Evolutionary conservation across 2,113 vertebrate genomes (phyloP).

Genomic region (Sprattus sprattus): DNA sequence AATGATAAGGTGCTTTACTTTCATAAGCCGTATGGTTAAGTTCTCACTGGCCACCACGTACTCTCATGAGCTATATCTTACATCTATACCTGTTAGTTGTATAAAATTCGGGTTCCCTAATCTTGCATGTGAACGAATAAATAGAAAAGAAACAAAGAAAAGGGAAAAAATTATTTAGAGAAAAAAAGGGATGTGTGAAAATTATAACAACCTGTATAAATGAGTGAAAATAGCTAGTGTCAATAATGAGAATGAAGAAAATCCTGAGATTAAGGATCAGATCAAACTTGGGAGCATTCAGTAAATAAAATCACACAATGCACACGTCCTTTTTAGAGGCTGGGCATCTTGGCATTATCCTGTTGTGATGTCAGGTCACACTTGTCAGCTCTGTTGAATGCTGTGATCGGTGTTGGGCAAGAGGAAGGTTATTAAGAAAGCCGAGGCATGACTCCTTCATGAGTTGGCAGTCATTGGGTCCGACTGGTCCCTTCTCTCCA

Average conservation of each 20-base stretch:
- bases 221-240: not conserved
- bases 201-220: not conserved
- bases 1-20: slow-evolving; percentile 4
- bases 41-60: not conserved
- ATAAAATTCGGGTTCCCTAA: not conserved
- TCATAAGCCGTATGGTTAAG: not conserved
- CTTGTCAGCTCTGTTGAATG: not conserved
- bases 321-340: not conserved
- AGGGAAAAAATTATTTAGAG: not conserved
- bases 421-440: not conserved
- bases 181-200: not conserved
- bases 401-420: not conserved
- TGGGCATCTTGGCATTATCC: not conserved
- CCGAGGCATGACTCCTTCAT: not conserved
- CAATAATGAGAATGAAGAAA: not conserved
- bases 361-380: not conserved
- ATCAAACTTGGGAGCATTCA: not conserved
- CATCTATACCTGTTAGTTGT: not conserved
- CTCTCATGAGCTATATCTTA: not conserved
- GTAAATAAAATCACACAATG: not conserved
- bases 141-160: slow-evolving; percentile 1
- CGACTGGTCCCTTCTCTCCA: not conserved
- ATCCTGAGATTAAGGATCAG: not conserved
- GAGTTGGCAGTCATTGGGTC: not conserved
- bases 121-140: not conserved